phyloP scores from a whole-genome alignment of 2,113 vertebrate genomes.

The Thryonomys swinderianus region DNA sequence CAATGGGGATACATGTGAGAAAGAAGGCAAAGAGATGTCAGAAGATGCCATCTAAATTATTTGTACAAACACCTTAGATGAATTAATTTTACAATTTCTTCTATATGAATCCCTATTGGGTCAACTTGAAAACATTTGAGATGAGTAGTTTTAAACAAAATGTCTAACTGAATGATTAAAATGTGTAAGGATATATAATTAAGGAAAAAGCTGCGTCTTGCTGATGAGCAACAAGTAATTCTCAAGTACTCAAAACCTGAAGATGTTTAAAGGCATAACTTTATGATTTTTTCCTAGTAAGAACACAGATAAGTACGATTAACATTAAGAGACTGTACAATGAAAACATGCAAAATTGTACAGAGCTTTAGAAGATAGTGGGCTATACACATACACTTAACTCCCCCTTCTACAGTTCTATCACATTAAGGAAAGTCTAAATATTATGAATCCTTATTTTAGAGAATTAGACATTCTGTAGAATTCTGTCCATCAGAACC shows the following conservation, averaged over 20 bases:
- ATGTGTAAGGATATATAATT: background rate
- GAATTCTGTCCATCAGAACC: background rate
- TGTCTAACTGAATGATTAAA: constrained; percentile 12
- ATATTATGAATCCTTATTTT: background rate
- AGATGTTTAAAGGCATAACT: background rate
- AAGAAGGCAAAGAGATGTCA: background rate
- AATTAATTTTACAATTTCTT: background rate
- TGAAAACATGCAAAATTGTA: background rate
- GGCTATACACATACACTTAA: background rate
- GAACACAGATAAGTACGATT: background rate
- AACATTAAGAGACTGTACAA: background rate
- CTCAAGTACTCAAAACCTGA: background rate
- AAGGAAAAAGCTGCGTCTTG: background rate
- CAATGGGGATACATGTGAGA: background rate
- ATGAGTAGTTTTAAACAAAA: background rate
- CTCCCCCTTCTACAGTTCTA: background rate
- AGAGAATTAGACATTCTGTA: background rate
- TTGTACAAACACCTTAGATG: background rate
- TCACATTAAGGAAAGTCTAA: background rate
- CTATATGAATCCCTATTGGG: background rate
- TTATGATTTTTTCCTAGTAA: background rate
- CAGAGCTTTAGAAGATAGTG: background rate
- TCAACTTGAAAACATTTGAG: background rate
- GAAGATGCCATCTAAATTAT: background rate
- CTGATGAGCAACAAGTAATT: constrained; percentile 2